phyloP scores from a whole-genome alignment of 2,888 invertebrate genomes.

The Mythimna lalbum region DNA sequence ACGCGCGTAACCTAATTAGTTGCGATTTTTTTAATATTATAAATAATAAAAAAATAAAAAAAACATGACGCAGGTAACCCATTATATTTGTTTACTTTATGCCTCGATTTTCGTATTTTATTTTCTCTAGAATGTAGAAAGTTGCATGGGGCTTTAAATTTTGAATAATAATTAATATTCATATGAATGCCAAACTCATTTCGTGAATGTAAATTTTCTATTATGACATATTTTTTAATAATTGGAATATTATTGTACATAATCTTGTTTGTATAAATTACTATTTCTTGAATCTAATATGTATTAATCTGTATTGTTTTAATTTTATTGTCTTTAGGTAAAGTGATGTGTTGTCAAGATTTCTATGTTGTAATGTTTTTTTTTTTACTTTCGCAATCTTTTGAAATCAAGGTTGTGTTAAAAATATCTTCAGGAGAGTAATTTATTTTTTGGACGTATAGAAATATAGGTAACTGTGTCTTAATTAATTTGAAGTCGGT shows the following conservation, averaged over 20 bases:
- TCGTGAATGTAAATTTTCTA: constrained; percentile 2
- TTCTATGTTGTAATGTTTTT: neutral
- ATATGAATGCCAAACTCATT: constrained; percentile 30
- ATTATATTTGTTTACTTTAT: neutral
- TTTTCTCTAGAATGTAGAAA: constrained; percentile 24
- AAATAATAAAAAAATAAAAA: too few species aligned
- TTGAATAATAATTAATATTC: neutral
- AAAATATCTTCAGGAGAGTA: neutral
- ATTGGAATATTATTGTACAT: constrained; percentile 21
- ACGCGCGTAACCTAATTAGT: too few species aligned
- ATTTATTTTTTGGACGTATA: neutral
- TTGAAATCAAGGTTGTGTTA: neutral
- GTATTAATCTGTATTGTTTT: constrained; percentile 37
- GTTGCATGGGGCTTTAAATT: constrained; percentile 43
- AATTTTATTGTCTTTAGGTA: constrained; percentile 29
- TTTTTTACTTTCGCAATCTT: too few species aligned
- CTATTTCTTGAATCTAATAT: constrained; percentile 20
- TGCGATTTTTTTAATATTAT: too few species aligned
- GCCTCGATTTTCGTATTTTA: constrained; percentile 39
- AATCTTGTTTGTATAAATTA: constrained; percentile 23
- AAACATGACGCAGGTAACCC: too few species aligned
- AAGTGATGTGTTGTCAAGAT: constrained; percentile 30
- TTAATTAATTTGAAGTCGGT: neutral
- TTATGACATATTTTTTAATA: constrained; percentile 12
- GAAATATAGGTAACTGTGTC: neutral